Evolutionary conservation across 2,888 invertebrate genomes (phyloP), one percentile per base, ranked within the genome.

Genomic region (Acleris emargana): DNA sequence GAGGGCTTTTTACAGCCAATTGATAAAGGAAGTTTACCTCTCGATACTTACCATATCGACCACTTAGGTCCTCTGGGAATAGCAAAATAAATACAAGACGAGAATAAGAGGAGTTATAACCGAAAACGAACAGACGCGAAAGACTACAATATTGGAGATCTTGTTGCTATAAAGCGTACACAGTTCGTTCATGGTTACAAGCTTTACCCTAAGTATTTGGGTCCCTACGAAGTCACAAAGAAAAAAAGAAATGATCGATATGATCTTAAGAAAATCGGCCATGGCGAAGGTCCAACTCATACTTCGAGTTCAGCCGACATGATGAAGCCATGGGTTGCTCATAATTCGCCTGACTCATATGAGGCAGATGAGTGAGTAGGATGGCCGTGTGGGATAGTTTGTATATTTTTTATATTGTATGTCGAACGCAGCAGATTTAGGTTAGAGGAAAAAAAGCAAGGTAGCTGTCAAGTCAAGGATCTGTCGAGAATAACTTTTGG

Each of bases 141-240:
- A 1, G 7, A 53, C 3, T 75, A 75, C 51, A 54, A 72, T 3
- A 49, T 54, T 16, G 72, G 73, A 9, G 72, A 76, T 55, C 20
- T 73, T 22, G 73, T 75, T 1, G 76, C 75, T 17, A 75, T 76
- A 25, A 72, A 74, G 32, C 61, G 70, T 6, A 76, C 76, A 7
- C 49, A 18, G 49, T 18, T 49, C 11, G 49, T 49, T 17, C 18
- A 18, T 17, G 45, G 45, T 47, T 17, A 11, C n/a, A 49, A 49
- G 49, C 18, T 50, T 13, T 9, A 22, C 1, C 50, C 50, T 20
- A 50, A 50, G 22, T 50, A 22, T 22, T 20, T 50, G 9, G 50
- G 50, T 22, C 50, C 50, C 2, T 50, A 50, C 4, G 17, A 22
- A 13, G 22, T 50, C 11, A 20, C 22, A 11, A 5, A 11, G 9